These are phyloP conservation scores for Aspidiotus destructor DNA, from an alignment of 2,888 invertebrate genomes.

Conservation along the genomic window DNA sequence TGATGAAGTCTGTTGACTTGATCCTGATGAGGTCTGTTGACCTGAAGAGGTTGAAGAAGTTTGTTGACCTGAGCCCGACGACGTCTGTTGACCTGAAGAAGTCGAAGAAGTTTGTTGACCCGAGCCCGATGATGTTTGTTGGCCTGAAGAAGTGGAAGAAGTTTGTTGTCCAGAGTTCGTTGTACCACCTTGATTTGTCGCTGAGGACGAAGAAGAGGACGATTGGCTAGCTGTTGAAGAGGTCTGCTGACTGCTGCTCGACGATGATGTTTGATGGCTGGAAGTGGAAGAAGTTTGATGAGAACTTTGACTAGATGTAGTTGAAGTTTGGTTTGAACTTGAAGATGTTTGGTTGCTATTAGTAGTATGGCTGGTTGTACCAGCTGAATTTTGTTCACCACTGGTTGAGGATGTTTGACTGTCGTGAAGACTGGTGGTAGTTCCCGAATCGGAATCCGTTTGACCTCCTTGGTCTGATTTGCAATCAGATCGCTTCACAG, in stretches of 20 bases:
- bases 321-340: background rate
- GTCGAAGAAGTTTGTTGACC: slow-evolving; percentile 32
- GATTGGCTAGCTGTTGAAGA: slow-evolving; percentile 24
- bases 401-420: no score
- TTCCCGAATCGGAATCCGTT: slow-evolving; percentile 3
- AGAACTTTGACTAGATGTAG: background rate
- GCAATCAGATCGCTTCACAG: slow-evolving; percentile 42
- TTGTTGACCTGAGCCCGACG: slow-evolving; percentile 34
- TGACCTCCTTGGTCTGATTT: slow-evolving; percentile 34
- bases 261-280: slow-evolving; percentile 4
- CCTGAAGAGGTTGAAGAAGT: slow-evolving; percentile 29
- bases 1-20: slow-evolving; percentile 34
- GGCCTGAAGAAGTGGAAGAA: slow-evolving; percentile 33
- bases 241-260: background rate
- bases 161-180: slow-evolving; percentile 35
- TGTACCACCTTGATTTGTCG: slow-evolving; percentile 36
- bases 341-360: background rate
- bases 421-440: background rate
- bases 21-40: slow-evolving; percentile 35
- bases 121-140: slow-evolving; percentile 35
- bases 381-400: background rate
- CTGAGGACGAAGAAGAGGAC: slow-evolving; percentile 36
- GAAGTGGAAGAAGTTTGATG: background rate
- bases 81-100: slow-evolving; percentile 34
- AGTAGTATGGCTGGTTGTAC: background rate